Percentiles rank a stretch among this genome's conserved stretches.
Conservation (phyloP, 1,140 invertebrate species). For the Drosophila malerkotliana region DNA sequence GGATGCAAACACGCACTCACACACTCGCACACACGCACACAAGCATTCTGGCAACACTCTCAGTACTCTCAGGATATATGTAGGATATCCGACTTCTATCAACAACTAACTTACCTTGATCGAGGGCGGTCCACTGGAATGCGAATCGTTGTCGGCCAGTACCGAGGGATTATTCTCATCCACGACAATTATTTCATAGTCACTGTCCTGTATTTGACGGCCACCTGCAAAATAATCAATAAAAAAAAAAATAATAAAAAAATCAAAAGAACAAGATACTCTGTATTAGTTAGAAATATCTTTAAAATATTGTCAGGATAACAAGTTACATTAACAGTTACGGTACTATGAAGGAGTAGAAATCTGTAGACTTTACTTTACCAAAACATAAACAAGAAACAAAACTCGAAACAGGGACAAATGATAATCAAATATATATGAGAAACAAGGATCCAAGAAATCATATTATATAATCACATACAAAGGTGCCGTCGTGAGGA, state of each 20-base stretch:
- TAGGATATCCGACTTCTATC: not conserved
- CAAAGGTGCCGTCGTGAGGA: conserved; percentile 23
- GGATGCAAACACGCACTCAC: conserved; percentile 13
- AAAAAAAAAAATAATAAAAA: not conserved
- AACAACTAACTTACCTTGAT: conserved; percentile 89
- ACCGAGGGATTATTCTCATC: conserved; percentile 94
- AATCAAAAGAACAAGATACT: not conserved
- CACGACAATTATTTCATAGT: conserved; percentile 95
- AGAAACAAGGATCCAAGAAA: conserved; percentile 1
- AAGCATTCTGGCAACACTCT: not conserved
- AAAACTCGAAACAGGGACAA: not conserved
- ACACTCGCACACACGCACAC: not conserved
- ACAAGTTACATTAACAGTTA: conserved; percentile 42
- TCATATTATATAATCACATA: conserved; percentile 9
- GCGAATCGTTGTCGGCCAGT: conserved; percentile 90
- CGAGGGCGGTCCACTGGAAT: conserved; percentile 89
- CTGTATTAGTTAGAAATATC: conserved; percentile 5
- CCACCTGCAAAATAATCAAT: conserved; percentile 72
- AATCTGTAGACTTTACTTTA: conserved; percentile 48
- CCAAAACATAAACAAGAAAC: conserved; percentile 40
- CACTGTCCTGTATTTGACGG: conserved; percentile 88
- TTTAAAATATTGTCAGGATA: not conserved
- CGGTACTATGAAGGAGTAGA: conserved; percentile 41
- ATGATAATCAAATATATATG: not conserved
- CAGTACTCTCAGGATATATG: not conserved